Evolutionary conservation across 2,113 vertebrate genomes (phyloP).

Genomic region (Electrona antarctica): DNA sequence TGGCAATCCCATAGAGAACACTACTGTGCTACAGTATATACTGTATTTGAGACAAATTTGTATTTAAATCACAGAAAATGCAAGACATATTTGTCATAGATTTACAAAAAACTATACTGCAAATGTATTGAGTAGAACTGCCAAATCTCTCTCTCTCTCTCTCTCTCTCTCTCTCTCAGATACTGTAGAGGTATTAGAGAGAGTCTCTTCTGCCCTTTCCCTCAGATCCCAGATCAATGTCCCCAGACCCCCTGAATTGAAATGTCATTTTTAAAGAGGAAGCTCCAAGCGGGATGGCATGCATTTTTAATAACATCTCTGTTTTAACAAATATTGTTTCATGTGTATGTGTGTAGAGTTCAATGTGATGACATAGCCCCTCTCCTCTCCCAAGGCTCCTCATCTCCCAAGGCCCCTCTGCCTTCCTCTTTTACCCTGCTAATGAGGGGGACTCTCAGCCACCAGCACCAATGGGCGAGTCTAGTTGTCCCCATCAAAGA

Average conservation of each 20-base stretch:
- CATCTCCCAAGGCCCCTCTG: background rate
- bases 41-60: no score
- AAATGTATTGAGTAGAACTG: conserved; percentile 10
- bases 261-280: conserved; percentile 56
- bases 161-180: background rate
- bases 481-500: conserved; percentile 16
- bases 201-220: conserved; percentile 19
- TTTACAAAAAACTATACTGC: conserved; percentile 9
- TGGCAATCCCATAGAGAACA: no score
- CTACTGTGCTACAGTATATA: no score
- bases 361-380: conserved; percentile 47
- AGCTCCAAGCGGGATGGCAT: conserved; percentile 43
- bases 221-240: conserved; percentile 17
- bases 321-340: conserved; percentile 16
- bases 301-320: conserved; percentile 65
- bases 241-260: conserved; percentile 1
- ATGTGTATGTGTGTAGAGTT: conserved; percentile 44
- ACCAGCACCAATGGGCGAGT: conserved; percentile 22
- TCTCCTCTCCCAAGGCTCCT: conserved; percentile 27
- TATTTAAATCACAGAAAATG: conserved; percentile 16
- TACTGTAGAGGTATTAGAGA: no score
- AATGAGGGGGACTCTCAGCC: background rate
- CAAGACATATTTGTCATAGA: background rate
- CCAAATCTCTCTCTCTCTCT: background rate
- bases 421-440: background rate